Evolutionary conservation across 2,113 vertebrate genomes (phyloP), one percentile per base, ranked within the genome.

Genomic region (Zapornia atra): DNA sequence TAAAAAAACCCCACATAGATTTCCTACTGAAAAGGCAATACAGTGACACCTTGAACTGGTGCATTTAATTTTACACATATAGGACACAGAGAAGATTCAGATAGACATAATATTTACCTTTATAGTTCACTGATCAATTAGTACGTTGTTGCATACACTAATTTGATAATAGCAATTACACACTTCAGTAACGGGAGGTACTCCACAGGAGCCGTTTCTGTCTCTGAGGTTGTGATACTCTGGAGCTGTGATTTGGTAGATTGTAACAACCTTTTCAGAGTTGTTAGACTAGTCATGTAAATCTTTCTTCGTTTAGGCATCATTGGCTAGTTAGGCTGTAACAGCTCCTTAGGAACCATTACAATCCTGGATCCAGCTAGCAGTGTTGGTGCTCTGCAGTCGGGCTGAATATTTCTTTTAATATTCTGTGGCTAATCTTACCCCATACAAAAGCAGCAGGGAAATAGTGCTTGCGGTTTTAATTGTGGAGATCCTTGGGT

Each of bases 101-200:
- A 42, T 38, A 86, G 64, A 28, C 48, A n/a, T 82, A 86, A 76
- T 83, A 87, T 95, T 96, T 97, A 82, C 72, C 54, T 93, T 92
- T 86, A 73, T 34, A 73, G 50, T 82, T 97, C 77, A 71, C 50
- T 92, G 53, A 85, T 69, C 77, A 76, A 53, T 86, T 92, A 88
- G 33, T 84, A 83, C 90, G 89, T 94, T 95, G 69, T 85, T 94
- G 34, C 50, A 3, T 88, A 51, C 46, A 38, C 64, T 96, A 91
- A 93, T 95, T 92, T 91, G 68, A 64, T 92, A 94, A 91, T 57
- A 48, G 69, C 81, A 91, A 73, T 95, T 95, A 82, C 44, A 72
- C 31, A 93, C 42, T 91, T 66, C 84, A n/a, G 69, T 84, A 92
- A 42, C 4, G 44, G 54, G 65, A 83, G 83, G 18, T 76, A 53